Conservation (phyloP, 2,113 vertebrate genomes). For the Seriola quinqueradiata region DNA sequence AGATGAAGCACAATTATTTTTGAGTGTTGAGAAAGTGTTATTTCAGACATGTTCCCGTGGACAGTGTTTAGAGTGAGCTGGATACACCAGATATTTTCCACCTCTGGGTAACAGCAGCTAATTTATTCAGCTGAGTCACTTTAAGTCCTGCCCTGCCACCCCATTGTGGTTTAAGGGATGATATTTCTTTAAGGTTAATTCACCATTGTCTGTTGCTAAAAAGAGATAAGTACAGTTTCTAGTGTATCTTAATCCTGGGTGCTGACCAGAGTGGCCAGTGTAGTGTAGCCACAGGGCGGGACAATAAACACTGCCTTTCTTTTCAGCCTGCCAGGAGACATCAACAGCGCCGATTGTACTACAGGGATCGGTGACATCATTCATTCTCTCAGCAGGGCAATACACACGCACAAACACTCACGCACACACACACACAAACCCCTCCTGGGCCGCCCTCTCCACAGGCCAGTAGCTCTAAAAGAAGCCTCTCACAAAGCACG, state of each 20-base stretch:
- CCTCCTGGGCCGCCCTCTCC: conserved; percentile 10
- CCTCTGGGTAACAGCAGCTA: conserved; percentile 2
- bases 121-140: conserved; percentile 22
- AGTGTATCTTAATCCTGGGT: conserved; percentile 50
- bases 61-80: neutral
- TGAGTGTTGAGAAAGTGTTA: neutral
- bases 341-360: conserved; percentile 70
- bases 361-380: conserved; percentile 72
- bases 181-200: conserved; percentile 40
- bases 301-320: conserved; percentile 68
- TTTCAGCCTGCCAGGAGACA: conserved; percentile 55
- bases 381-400: conserved; percentile 60
- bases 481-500: conserved; percentile 57
- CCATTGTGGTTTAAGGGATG: conserved; percentile 39
- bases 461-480: conserved; percentile 43
- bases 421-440: conserved; percentile 36
- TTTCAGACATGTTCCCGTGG: conserved; percentile 7
- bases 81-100: neutral
- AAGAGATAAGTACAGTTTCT: conserved; percentile 56
- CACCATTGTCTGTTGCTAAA: conserved; percentile 42
- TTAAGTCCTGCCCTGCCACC: neutral
- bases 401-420: conserved; percentile 22
- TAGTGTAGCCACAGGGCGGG: conserved; percentile 42
- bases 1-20: neutral
- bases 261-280: conserved; percentile 54